Evolutionary conservation across 35 echinoderm and acorn worm genomes (phyloP), one percentile per base, ranked within the genome.

Genomic region (Stichopus chloronotus): DNA sequence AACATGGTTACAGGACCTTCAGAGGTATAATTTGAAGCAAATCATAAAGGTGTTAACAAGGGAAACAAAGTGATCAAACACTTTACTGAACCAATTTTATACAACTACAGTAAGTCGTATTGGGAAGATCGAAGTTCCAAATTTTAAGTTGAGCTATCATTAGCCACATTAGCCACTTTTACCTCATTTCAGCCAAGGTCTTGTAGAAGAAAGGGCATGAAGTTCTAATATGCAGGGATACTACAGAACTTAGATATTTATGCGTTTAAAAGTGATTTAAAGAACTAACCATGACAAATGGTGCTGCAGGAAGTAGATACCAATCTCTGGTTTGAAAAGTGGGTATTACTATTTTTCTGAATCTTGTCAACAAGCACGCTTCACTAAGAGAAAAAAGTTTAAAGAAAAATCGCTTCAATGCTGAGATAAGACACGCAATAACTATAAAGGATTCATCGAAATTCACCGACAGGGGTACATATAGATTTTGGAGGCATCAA

Each of bases 401-500:
- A n/a, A n/a, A n/a, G n/a, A n/a, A n/a, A n/a, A n/a, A n/a, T n/a
- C n/a, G n/a, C n/a, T n/a, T n/a, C n/a, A 83, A 83, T 56, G 25
- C 80, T 83, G 80, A 83, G 54, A 83, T 83, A 5, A 83, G 80
- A 83, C 80, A 83, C 24, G 80, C 80, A 14, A 83, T 83, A 83
- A 5, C 24, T 56, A 83, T 53, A 8, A 83, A 53, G 30, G 54
- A 83, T 56, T 83, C 80, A 25, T 43, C 7, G 54, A 83, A 83
- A 83, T 83, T 8, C 4, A 76, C 21, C 11, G 65, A 72, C 88
- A 25, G 13, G 7, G 88, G 53, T 25, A 72, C 63, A 53, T 90
- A 72, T 90, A 71, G 68, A 90, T 90, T 72, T 74, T 90, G 88
- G 88, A 90, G 88, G 53, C 71, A 90, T 90, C 71, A 74, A 76